Evolutionary conservation across 2,888 invertebrate genomes (phyloP).

Genomic region (Ceramica pisi): DNA sequence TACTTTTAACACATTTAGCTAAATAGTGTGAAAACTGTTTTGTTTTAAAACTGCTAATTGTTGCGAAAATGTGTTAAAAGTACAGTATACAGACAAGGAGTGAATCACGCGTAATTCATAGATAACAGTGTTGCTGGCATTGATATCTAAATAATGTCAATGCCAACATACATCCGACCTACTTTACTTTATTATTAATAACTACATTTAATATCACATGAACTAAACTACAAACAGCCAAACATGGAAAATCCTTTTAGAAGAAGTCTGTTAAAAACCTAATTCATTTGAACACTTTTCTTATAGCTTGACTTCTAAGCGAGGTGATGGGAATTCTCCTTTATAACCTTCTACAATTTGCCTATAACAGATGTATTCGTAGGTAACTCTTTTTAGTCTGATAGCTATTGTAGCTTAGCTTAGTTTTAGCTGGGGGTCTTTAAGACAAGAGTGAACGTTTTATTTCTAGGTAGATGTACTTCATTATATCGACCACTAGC

Average conservation of each 20-base stretch:
- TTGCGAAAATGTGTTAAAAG: constrained; percentile 36
- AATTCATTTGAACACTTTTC: not conserved
- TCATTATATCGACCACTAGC: no score
- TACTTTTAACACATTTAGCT: constrained; percentile 67
- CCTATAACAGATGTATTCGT: no score
- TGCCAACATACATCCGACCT: not conserved
- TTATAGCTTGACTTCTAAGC: not conserved
- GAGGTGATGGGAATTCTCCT: not conserved
- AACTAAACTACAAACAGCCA: no score
- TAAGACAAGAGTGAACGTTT: no score
- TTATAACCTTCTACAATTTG: not conserved
- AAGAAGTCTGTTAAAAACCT: no score
- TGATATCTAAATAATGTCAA: constrained; percentile 16
- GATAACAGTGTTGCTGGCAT: not conserved
- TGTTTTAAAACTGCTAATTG: constrained; percentile 47
- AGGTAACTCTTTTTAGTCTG: no score
- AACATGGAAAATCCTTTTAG: no score
- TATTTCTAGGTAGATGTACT: no score
- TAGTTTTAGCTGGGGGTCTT: no score
- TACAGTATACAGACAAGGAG: constrained; percentile 4
- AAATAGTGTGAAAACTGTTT: constrained; percentile 37
- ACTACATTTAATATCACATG: not conserved
- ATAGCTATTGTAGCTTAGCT: no score
- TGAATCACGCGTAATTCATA: constrained; percentile 44
- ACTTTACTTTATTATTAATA: not conserved